Base-by-base conservation (phyloP, 2,797 vertebrate genomes). In the Typhlichthys subterraneus region DNA sequence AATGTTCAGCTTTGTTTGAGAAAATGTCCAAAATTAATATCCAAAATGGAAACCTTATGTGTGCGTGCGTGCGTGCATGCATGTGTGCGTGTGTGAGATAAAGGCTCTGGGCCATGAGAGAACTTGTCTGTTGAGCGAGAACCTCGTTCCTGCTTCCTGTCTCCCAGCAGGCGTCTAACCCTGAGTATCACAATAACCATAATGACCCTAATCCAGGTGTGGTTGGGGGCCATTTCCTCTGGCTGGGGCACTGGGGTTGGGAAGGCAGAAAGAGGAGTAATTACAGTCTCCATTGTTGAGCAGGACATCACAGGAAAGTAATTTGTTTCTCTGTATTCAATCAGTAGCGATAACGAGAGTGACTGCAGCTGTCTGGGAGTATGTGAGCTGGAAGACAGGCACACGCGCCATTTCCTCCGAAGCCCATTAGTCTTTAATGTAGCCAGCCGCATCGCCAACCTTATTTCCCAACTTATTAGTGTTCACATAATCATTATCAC, bases 291-390 rank as follows among this genome's bases (percentile, higher is more conserved):
- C 86, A 75, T 83, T 90, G 87, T 89, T 85, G 82, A 80, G 72
- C 80, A 86, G 85, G 83, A 84, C 85, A 90, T 87, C 81, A 88
- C 79, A 88, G 81, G 88, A 85, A 89, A 89, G 86, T 90, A 82
- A 88, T 91, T 91, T 92, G 87, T 91, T 89, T 86, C 81, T 88
- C 85, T 86, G 81, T 89, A 91, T 92, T 91, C 88, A 92, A 90
- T 89, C 86, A 86, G 83, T 48, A 67, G 69, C 76, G 85, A 88
- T 88, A 88, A 89, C 77, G 75, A 88, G 88, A 87, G 74, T 75
- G 76, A 81, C 81, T 75, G 72, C 76, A 76, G 82, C 84, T 72
- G 83, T 85, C 81, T 82, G 85, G 78, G 70, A 70, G 4, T 33
- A 74, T 71, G 77, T 81, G 78, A 75, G 77, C 82, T 77, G 79